phyloP scores from a whole-genome alignment of 2,888 invertebrate species.

The Melolontha melolontha region DNA sequence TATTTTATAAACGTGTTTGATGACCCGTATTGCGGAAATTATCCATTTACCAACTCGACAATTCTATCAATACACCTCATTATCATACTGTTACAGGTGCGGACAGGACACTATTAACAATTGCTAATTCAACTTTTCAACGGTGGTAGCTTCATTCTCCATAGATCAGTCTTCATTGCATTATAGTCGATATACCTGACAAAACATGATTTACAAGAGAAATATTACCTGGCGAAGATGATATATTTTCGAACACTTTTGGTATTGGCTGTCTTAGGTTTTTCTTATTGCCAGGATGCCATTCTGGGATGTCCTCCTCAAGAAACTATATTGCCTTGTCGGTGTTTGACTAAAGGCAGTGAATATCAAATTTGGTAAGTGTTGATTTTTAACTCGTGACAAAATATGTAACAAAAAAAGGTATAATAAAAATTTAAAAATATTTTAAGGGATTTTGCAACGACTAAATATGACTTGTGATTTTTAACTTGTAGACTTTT shows the following conservation, averaged over 20 bases:
- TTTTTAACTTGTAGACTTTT: too few species aligned
- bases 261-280: slow-evolving; percentile 34
- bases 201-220: slow-evolving; percentile 36
- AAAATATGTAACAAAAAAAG: too few species aligned
- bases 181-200: slow-evolving; percentile 2
- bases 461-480: too few species aligned
- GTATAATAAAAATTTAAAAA: too few species aligned
- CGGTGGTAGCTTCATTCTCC: not conserved
- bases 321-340: slow-evolving; percentile 83
- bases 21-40: slow-evolving; percentile 35
- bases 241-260: slow-evolving; percentile 1
- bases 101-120: slow-evolving; percentile 35
- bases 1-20: slow-evolving; percentile 34
- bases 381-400: slow-evolving; percentile 1
- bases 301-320: slow-evolving; percentile 74
- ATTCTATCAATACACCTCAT: slow-evolving; percentile 30
- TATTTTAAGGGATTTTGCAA: too few species aligned
- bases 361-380: slow-evolving; percentile 88
- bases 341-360: slow-evolving; percentile 81
- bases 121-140: slow-evolving; percentile 28
- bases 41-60: slow-evolving; percentile 16
- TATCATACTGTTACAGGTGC: slow-evolving; percentile 38
- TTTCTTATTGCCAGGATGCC: slow-evolving; percentile 20
- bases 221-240: slow-evolving; percentile 26
- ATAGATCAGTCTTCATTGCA: not conserved